Conservation (phyloP, 2,113 vertebrate species). For the Crotalus helleri region DNA sequence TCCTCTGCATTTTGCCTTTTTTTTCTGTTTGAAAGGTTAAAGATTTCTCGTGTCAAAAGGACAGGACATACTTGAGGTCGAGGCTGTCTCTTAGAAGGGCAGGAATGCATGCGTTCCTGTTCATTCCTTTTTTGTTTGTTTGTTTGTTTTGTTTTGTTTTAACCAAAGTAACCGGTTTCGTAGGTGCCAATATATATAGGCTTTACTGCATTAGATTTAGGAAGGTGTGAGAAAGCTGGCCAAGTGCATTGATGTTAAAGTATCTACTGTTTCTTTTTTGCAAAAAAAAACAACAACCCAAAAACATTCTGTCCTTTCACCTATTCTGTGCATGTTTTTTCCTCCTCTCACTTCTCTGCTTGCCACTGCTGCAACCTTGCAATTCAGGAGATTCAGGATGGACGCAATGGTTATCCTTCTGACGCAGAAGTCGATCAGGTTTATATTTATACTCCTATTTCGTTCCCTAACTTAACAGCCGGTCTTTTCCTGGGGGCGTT, state of each 20-base stretch:
- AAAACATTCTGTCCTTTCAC: slow-evolving; percentile 70
- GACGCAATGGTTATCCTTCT: slow-evolving; percentile 83
- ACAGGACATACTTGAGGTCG: slow-evolving; percentile 56
- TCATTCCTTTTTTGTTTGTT: background rate
- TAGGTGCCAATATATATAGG: slow-evolving; percentile 9
- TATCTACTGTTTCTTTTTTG: slow-evolving; percentile 67
- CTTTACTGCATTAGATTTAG: background rate
- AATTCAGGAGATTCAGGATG: slow-evolving; percentile 86
- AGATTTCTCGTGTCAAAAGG: slow-evolving; percentile 62
- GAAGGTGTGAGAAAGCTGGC: slow-evolving; percentile 34
- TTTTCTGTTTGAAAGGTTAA: slow-evolving; percentile 3
- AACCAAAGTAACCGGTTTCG: slow-evolving; percentile 24
- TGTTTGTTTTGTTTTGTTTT: background rate
- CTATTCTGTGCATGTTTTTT: slow-evolving; percentile 76
- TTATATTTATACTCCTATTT: slow-evolving; percentile 83
- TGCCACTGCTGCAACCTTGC: slow-evolving; percentile 73
- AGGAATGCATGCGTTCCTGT: background rate
- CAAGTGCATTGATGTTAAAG: slow-evolving; percentile 33
- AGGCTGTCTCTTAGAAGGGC: slow-evolving; percentile 4
- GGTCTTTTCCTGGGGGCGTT: slow-evolving; percentile 46
- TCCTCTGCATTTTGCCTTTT: slow-evolving; percentile 54
- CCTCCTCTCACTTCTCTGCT: slow-evolving; percentile 64
- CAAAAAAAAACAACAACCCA: background rate
- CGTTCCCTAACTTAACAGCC: slow-evolving; percentile 60
- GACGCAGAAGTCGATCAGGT: slow-evolving; percentile 85